These are phyloP conservation scores for Patella depressa DNA, from an alignment of 2,888 invertebrate species.

Conservation along the genomic window DNA sequence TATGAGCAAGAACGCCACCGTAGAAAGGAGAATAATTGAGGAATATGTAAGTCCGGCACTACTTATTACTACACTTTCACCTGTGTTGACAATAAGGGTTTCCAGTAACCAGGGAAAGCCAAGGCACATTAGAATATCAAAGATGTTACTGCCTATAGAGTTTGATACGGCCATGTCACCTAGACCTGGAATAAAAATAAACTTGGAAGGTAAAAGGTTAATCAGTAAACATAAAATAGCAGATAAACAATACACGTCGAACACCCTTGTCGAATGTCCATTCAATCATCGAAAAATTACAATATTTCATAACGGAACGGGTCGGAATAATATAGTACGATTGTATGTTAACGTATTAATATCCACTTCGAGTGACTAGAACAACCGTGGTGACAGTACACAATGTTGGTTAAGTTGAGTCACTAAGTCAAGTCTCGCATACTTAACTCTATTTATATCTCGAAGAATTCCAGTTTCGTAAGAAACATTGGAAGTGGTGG, in stretches of 20 bases:
- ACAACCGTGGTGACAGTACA: no score
- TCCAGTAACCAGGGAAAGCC: conserved; percentile 68
- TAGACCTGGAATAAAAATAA: conserved; percentile 50
- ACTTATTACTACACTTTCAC: conserved; percentile 82
- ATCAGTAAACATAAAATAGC: not conserved
- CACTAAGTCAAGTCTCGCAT: no score
- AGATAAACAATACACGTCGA: not conserved
- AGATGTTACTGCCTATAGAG: conserved; percentile 69
- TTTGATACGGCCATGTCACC: conserved; percentile 71
- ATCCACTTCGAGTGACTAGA: no score
- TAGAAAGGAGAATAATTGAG: conserved; percentile 82
- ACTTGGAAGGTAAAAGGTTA: not conserved
- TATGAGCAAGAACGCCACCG: conserved; percentile 80
- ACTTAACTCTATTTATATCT: no score
- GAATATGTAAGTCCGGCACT: conserved; percentile 88
- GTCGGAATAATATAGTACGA: no score
- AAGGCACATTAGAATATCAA: conserved; percentile 68
- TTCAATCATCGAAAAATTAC: not conserved
- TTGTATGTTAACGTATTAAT: no score
- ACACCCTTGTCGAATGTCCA: not conserved
- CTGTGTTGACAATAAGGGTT: conserved; percentile 50
- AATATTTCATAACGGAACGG: no score
- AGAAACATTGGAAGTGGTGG: no score
- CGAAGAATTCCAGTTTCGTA: no score
- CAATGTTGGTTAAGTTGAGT: no score